Evolutionary conservation across 2,888 invertebrate genomes (phyloP), one percentile per base, ranked within the genome.

Genomic region (Melieria crassipennis): DNA sequence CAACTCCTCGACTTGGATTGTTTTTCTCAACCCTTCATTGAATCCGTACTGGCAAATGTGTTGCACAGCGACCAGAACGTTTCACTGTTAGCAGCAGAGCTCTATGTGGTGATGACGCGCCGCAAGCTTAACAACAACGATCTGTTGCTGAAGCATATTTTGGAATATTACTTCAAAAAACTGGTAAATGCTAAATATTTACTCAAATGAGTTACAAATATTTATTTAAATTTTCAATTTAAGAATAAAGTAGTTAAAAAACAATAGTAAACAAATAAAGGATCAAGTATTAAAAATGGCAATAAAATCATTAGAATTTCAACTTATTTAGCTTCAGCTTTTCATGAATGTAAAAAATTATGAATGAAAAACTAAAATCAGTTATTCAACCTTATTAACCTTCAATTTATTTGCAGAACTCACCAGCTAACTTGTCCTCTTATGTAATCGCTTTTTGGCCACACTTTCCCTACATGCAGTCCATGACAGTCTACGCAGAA

Each of bases 141-240:
- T 5, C 7, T 43, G 6, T 16, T 69, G 6, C 62, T 72, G 4
- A 68, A 72, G 46, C 61, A 68, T 56, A 50, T 72, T 52, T 13
- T 72, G 5, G 72, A 72, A 47, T 72, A 16, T 52, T 72, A 61
- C 56, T 69, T 72, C 13, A 50, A 55, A 42, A 55, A 56, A 61
- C 52, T 45, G 68, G 72, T 72, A 56, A 52, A 6, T 64, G 43
- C 13, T 13, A 43, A 43, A n/a, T 45, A 10, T 13, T 30, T 9
- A 13, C 7, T 56, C 4, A 5, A 4, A 63, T 6, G 30, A 4
- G 7, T 30, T n/a, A 48, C 4, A 50, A n/a, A 5, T 10, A 42
- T 64, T 50, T 5, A 42, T 60, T 60, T 42, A 42, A 42, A 58
- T 7, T 46, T 16, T 4, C 13, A 30, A 30, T 30, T 30, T 30